These are phyloP conservation scores for Maylandia zebra DNA, from an alignment of 2,113 vertebrate genomes.

Conservation along the genomic window DNA sequence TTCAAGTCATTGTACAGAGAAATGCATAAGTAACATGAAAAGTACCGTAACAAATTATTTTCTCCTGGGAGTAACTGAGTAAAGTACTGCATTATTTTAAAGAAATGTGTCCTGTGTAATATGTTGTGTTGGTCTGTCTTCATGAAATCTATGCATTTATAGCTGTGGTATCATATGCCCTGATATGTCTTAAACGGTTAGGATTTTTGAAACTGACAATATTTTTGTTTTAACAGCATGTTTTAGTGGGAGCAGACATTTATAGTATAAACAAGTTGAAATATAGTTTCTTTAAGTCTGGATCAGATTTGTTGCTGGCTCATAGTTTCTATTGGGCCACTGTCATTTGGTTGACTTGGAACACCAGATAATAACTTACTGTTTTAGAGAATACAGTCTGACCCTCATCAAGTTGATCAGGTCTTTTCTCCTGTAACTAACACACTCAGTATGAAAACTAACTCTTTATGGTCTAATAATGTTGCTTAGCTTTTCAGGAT, in stretches of 20 bases:
- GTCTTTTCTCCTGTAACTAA: not conserved
- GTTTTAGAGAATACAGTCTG: not conserved
- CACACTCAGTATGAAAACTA: not conserved
- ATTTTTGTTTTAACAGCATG: not conserved
- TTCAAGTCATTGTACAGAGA: not conserved
- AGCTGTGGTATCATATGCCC: not conserved
- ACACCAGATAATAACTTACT: not conserved
- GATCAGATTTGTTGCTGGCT: not conserved
- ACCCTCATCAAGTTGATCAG: not conserved
- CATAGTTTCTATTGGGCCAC: not conserved
- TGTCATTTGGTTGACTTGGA: not conserved
- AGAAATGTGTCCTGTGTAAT: not conserved
- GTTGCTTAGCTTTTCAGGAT: not conserved
- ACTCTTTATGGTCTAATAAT: not conserved
- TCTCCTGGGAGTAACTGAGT: not conserved
- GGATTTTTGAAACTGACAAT: not conserved
- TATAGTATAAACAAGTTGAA: not conserved
- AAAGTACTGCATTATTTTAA: not conserved
- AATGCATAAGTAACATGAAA: not conserved
- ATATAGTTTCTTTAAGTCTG: not conserved
- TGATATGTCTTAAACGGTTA: not conserved
- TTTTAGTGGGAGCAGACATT: not conserved
- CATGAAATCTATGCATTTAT: not conserved
- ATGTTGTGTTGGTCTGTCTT: not conserved
- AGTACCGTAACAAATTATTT: not conserved